Base-by-base conservation (phyloP, 2,797 vertebrate species). In the Psittacula echo region DNA sequence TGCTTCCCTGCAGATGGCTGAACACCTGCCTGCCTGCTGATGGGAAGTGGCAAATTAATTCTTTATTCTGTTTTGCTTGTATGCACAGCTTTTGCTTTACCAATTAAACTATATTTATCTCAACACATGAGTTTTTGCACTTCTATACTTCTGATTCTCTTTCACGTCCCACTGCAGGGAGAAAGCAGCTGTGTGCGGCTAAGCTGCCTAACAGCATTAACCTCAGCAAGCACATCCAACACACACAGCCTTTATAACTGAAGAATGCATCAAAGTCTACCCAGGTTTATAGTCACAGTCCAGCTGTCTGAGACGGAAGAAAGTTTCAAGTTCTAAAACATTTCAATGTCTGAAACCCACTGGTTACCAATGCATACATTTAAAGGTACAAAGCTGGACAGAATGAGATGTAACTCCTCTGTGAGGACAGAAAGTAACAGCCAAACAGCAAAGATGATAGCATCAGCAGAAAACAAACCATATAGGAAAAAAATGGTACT, bases 161-260 rank as follows among this genome's bases (percentile, higher is more conserved):
- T 47, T 13, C 50, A 45, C 48, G 15, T 21, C 30, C 24, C 45
- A 32, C n/a, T 11, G 9, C 53, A 48, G 37, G 37, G 19, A 51
- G 53, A 1, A 1, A 39, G 11, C 0, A 0, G 61, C n/a, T 61
- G 30, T 1, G 2, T 29, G 13, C 39, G 19, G 29, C 74, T 71
- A 32, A 82, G 47, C 10, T 78, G 39, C 44, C n/a, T 20, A 42
- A 8, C 7, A 0, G 23, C n/a, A 37, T 37, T 60, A 82, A 39
- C 30, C 34, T 50, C 41, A 29, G 30, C 14, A 78, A 72, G 51
- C 15, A 70, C 20, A 61, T n/a, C 23, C 45, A 80, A 37, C 16
- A 37, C 6, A 44, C 2, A 51, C 3, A 44, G 37, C n/a, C 54
- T 21, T 4, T 3, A 5, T 6, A 85, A 74, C 15, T 37, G 20